Conservation (phyloP, 92 coral and sea anemone genomes). For the Isaurus tuberculatus region DNA sequence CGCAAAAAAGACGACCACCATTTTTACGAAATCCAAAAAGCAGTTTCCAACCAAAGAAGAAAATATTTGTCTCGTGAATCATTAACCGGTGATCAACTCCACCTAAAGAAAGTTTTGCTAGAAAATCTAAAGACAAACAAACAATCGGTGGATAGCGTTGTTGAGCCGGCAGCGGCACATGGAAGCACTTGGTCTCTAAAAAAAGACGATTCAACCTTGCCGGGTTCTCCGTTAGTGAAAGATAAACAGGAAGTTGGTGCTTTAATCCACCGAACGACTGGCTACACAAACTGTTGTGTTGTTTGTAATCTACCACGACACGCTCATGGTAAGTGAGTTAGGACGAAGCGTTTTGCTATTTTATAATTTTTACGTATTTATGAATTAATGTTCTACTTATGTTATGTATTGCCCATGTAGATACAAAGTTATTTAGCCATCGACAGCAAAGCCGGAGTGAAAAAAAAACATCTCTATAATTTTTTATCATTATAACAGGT, state of each 20-base stretch:
- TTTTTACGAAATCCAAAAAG: slow-evolving; percentile 46
- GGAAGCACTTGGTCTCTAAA: slow-evolving; percentile 7
- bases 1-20: slow-evolving; percentile 77
- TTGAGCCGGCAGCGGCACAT: slow-evolving; percentile 51
- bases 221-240: slow-evolving; percentile 7
- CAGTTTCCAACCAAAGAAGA: slow-evolving; percentile 27
- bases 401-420: too few species aligned
- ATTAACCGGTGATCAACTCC: neutral
- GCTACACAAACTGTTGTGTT: slow-evolving; percentile 80
- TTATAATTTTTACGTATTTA: too few species aligned
- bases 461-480: neutral
- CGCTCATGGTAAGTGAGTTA: slow-evolving; percentile 57
- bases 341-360: too few species aligned
- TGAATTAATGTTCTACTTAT: too few species aligned
- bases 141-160: slow-evolving; percentile 55
- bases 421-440: too few species aligned
- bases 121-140: slow-evolving; percentile 26
- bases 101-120: neutral
- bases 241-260: slow-evolving; percentile 52
- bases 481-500: neutral
- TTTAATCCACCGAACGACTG: slow-evolving; percentile 80
- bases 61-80: slow-evolving; percentile 12
- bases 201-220: neutral
- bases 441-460: too few species aligned
- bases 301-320: slow-evolving; percentile 80